Base-by-base conservation (phyloP, 2,797 vertebrate species). In the Thripadectes ignobilis region DNA sequence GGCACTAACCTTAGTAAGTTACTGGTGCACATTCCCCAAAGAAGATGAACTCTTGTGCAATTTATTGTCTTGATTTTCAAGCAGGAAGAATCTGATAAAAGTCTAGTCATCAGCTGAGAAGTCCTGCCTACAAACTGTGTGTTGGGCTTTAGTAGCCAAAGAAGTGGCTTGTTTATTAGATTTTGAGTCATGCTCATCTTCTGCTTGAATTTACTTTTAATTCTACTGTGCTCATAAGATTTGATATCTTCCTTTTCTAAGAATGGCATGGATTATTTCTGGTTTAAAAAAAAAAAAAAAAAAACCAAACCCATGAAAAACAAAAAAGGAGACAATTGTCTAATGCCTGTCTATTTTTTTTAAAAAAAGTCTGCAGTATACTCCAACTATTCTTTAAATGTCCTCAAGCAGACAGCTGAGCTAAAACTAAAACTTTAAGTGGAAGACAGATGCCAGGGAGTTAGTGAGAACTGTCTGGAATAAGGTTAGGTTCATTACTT, bases 61-160 rank as follows among this genome's bases (percentile, higher is more conserved):
- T 69, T 94, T 8, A 41, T 85, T 80, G 29, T 73, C 79, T 88
- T 89, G 88, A 88, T 92, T 96, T 96, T 85, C 69, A 74, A 45
- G 41, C 51, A 41, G 22, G 19, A 92, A 89, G 43, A 75, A 20
- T 69, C 24, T 77, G 76, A 74, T 89, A 24, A 55, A 80, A 91
- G 29, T 17, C 39, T 69, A 45, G 30, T 18, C 48, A 57, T 43
- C 10, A 83, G 27, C 21, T 82, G 30, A 92, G 16, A 80, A 85
- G 17, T 48, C 27, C 9, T 71, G 18, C 14, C 12, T 66, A 18
- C 32, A 34, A 74, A 74, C 54, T 76, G 29, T 1, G 2, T 43
- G 15, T 61, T 57, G 43, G 48, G 21, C 9, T 87, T 85, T 41
- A 65, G n/a, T 48, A 88, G 48, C 23, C 34, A 32, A 49, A 49